phyloP scores from a whole-genome alignment of 2,113 vertebrate genomes.

The Origma solitaria region DNA sequence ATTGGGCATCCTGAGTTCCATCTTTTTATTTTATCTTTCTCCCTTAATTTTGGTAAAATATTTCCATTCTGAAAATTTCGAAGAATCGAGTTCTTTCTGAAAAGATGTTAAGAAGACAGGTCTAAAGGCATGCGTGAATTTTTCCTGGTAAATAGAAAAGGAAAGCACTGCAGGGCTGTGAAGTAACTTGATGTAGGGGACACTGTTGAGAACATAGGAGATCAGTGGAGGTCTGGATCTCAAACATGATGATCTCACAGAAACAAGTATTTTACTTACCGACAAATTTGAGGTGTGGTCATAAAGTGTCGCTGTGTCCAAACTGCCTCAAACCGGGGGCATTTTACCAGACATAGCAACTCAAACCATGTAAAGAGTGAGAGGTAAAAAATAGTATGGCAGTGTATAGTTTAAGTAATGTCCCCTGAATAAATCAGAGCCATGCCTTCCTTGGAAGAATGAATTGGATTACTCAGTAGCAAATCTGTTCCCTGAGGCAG shows the following conservation, averaged over 20 bases:
- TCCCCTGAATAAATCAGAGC: neutral
- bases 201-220: neutral
- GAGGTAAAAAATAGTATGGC: neutral
- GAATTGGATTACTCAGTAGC: neutral
- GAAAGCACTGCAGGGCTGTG: neutral
- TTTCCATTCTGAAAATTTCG: neutral
- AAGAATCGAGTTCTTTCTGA: neutral
- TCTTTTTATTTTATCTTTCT: neutral
- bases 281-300: neutral
- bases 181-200: neutral
- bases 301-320: neutral
- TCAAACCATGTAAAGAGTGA: neutral
- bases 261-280: neutral
- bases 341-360: neutral
- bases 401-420: neutral
- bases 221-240: neutral
- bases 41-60: neutral
- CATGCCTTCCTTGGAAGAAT: neutral
- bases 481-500: neutral
- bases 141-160: neutral
- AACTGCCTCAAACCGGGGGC: neutral
- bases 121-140: neutral
- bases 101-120: neutral
- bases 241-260: neutral
- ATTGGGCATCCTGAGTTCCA: neutral